Evolutionary conservation across 2,113 vertebrate genomes (phyloP).

Genomic region (Vulpes vulpes): DNA sequence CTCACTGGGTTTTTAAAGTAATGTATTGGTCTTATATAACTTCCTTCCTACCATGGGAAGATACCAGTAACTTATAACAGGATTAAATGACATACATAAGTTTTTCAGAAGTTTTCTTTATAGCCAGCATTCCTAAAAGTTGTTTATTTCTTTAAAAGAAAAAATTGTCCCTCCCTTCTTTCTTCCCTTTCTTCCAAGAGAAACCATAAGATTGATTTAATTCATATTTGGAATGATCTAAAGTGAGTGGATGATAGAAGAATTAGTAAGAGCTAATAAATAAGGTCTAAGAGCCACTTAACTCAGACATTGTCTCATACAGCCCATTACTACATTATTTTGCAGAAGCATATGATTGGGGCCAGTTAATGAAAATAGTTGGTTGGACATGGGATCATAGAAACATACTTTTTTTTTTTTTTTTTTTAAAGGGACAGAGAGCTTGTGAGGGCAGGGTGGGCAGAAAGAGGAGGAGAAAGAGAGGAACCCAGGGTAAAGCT

Average conservation of each 20-base stretch:
- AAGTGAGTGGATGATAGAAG: background rate
- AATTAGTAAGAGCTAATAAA: background rate
- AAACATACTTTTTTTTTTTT: background rate
- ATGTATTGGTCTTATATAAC: background rate
- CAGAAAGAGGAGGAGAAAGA: background rate
- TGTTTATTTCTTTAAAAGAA: slow-evolving; percentile 7
- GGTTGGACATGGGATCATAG: background rate
- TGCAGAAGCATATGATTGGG: background rate
- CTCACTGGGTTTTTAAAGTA: background rate
- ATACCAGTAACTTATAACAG: background rate
- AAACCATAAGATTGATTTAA: background rate
- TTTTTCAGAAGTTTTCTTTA: background rate
- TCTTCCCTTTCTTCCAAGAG: background rate
- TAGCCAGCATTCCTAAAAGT: background rate
- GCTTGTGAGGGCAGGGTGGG: background rate
- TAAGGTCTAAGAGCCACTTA: background rate
- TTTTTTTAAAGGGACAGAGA: background rate
- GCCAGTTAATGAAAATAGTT: background rate
- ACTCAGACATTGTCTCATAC: background rate
- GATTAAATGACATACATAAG: background rate
- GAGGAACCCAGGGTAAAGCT: background rate
- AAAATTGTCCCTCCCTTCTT: background rate
- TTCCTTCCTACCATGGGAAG: background rate
- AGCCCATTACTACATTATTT: background rate
- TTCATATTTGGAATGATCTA: background rate